A percentile compares a stretch with the other conserved stretches of the same genome.
Evolutionary conservation across 2,888 invertebrate genomes (phyloP).

Genomic region (Melikaiella ostensackeni): DNA sequence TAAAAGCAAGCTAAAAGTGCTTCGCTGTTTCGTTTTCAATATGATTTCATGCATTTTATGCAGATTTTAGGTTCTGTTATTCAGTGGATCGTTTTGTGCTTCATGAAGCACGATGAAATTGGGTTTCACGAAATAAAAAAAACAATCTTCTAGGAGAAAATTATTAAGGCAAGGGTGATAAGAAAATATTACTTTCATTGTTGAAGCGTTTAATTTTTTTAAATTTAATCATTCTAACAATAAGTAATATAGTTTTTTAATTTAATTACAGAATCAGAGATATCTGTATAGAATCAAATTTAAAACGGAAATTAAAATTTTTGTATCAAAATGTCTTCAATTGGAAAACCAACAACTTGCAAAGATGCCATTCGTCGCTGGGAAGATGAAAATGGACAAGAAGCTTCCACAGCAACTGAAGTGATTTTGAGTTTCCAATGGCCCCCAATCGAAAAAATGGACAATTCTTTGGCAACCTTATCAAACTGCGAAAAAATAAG

Average conservation of each 20-base stretch:
- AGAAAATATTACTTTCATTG: neutral
- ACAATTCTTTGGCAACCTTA: slow-evolving; percentile 86
- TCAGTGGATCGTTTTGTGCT: neutral
- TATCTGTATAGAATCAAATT: neutral
- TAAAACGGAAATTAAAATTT: neutral
- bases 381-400: slow-evolving; percentile 86
- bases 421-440: slow-evolving; percentile 91
- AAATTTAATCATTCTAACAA: neutral
- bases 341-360: slow-evolving; percentile 85
- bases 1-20: neutral
- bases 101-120: neutral
- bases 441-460: slow-evolving; percentile 98
- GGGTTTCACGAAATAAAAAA: too few species aligned
- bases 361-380: slow-evolving; percentile 92
- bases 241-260: neutral
- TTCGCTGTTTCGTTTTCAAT: neutral
- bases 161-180: neutral
- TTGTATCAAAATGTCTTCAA: slow-evolving; percentile 35
- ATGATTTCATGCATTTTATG: neutral
- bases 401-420: slow-evolving; percentile 84
- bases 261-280: neutral
- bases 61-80: neutral
- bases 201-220: neutral
- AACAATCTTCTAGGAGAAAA: too few species aligned
- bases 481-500: slow-evolving; percentile 89